Evolutionary conservation across 2,888 invertebrate genomes (phyloP).

Genomic region (Phrixothrix hirtus): DNA sequence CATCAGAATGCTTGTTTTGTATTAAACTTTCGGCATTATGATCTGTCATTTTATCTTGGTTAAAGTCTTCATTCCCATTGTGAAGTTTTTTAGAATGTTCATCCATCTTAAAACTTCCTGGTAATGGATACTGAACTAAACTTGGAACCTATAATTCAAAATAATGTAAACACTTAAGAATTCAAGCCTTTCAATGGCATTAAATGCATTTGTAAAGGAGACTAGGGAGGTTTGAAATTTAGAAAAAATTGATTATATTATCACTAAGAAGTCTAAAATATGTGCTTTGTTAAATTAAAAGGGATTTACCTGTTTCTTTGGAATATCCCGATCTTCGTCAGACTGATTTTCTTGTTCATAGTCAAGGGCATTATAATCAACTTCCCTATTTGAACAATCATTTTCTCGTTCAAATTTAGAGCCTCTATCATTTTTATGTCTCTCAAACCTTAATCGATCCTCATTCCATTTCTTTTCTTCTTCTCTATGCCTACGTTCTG

Average conservation of each 20-base stretch:
- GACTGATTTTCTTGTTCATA: slow-evolving; percentile 61
- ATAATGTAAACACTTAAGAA: background rate
- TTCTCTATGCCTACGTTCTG: slow-evolving; percentile 60
- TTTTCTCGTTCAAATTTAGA: slow-evolving; percentile 31
- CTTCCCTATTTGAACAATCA: slow-evolving; percentile 40
- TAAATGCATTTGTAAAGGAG: too few relatives aligned
- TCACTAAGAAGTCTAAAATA: too few relatives aligned
- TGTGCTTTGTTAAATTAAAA: background rate
- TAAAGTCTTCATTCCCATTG: slow-evolving; percentile 18
- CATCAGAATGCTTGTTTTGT: slow-evolving; percentile 54
- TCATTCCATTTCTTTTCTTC: slow-evolving; percentile 38
- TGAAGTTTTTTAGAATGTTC: slow-evolving; percentile 33
- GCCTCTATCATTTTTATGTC: slow-evolving; percentile 14
- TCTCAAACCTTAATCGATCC: slow-evolving; percentile 18
- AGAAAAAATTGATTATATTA: too few relatives aligned
- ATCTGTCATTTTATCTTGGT: background rate
- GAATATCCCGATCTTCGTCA: slow-evolving; percentile 45
- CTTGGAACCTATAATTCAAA: slow-evolving; percentile 44
- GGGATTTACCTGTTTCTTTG: slow-evolving; percentile 36
- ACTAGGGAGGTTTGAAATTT: too few relatives aligned
- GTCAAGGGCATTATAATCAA: slow-evolving; percentile 75
- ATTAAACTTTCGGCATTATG: slow-evolving; percentile 17
- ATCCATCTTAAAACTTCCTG: slow-evolving; percentile 42
- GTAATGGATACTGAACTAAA: slow-evolving; percentile 54
- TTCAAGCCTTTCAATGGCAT: too few relatives aligned